Evolutionary conservation across 2,888 invertebrate species (phyloP).

Genomic region (Rhogogaster chlorosoma): DNA sequence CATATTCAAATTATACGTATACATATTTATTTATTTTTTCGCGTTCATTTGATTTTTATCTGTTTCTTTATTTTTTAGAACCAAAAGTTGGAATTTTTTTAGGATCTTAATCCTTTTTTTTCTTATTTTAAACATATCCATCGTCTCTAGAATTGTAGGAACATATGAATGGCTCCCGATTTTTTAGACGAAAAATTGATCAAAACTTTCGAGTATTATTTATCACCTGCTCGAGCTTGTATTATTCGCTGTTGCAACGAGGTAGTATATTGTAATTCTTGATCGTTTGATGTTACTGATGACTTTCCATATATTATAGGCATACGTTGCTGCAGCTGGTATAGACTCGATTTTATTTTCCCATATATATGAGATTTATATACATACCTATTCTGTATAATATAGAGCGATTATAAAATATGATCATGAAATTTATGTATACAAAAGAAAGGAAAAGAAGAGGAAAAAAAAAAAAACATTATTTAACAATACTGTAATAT

Average conservation of each 20-base stretch:
- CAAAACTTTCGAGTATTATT: background rate
- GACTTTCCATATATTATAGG: background rate
- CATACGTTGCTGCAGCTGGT: background rate
- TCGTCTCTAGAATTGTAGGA: background rate
- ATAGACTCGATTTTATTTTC: conserved; percentile 17
- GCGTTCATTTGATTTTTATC: too few species aligned
- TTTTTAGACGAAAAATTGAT: background rate
- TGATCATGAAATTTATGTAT: conserved; percentile 51
- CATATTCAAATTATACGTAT: background rate
- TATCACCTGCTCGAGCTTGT: background rate
- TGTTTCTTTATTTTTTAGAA: background rate
- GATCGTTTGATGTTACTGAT: background rate
- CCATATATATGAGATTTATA: conserved; percentile 15
- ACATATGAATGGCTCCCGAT: background rate
- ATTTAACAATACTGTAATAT: conserved; percentile 67
- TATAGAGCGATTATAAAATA: conserved; percentile 39
- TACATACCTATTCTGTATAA: conserved; percentile 30
- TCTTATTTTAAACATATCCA: background rate
- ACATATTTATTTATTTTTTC: background rate
- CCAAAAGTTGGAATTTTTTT: too few species aligned
- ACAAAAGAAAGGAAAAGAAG: conserved; percentile 7
- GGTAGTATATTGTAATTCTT: background rate
- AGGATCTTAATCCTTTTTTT: background rate
- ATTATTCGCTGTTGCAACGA: background rate
- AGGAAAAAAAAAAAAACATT: conserved; percentile 2